Evolutionary conservation across 2,113 vertebrate genomes (phyloP), one percentile per base, ranked within the genome.

Genomic region (Sylvietta virens): DNA sequence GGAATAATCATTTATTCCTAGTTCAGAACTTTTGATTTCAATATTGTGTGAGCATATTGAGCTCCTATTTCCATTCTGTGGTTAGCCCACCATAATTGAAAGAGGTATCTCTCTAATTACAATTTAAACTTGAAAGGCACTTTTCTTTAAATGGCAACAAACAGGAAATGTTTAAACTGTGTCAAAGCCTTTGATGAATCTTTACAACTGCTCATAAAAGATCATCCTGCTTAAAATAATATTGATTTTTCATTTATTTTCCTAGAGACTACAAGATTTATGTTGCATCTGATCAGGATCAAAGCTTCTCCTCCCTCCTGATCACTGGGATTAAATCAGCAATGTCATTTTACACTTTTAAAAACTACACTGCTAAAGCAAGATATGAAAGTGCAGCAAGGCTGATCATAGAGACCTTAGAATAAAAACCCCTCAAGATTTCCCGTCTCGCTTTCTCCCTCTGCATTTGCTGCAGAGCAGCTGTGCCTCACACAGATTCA

Each of bases 401-500:
- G 86, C 84, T 97, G 95, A 97, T 93, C 96, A 97, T 84, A 97
- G 94, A 97, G 92, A 94, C 94, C 95, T 95, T 89, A 95, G 97
- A 98, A 98, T 98, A 97, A 97, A 98, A 98, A 92, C 96, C 97
- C 98, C 98, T 97, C 80, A 97, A 97, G 98, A 98, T 95, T 96
- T 96, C 96, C 94, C 33, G 0, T 95, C 97, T 89, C 71, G 89
- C 66, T 97, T 42, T 31, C 96, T 97, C 96, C 95, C 98, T 94
- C 97, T 86, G 97, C 96, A 97, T 98, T 97, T 97, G 97, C 97
- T 77, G 45, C 8, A 35, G 94, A 98, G 97, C 98, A 99, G 98
- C 98, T 99, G 98, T 98, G 98, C 96, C 97, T 97, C 98, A 97
- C 97, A 97, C 95, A 98, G 96, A 98, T 98, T 91, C 98, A 98